Base-by-base conservation (phyloP, 1,140 invertebrate genomes). In the Epicauta chinensis region DNA sequence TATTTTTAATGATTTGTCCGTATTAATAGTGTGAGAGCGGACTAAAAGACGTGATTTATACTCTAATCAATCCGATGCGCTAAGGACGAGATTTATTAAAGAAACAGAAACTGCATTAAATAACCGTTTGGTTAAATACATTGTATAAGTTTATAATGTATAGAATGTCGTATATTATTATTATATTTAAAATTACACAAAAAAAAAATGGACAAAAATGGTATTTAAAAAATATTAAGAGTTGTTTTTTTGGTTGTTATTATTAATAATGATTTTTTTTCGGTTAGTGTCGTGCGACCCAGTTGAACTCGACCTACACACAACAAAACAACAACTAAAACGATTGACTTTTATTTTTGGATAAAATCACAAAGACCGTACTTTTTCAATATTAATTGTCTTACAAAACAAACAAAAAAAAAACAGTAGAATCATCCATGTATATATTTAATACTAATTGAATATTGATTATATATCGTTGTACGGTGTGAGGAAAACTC, bases 391-490 rank as follows among this genome's bases (percentile, higher is more conserved):
- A 37, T 32, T 50, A 56, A 58, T 49, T 55, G 51, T 47, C 36
- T 50, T n/a, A 35, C 41, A 40, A 42, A 30, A 36, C 6, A 34
- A 3, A 11, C 32, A 11, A 34, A n/a, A 12, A 11, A 34, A 34
- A 4, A 3, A 34, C n/a, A 47, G 58, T 60, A 60, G 56, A 62
- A 61, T 61, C n/a, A n/a, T n/a, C 23, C 47, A 63, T 63, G 62
- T 68, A 66, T 60, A 68, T 68, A 68, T 67, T 68, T 67, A 68
- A 66, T 63, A 68, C 64, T 60, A 63, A 55, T 55, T 63, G 59
- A 64, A 63, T 64, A 65, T 23, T 23, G 7, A 23, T 23, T 23
- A 23, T 66, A 66, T 66, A 65, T 65, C 63, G 66, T 67, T 68
- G 66, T 68, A 68, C 66, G 66, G 66, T 68, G 66, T 68, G 66